A percentile compares a stretch with the other conserved stretches of the same genome.
Evolutionary conservation across 2,113 vertebrate species (phyloP).

Genomic region (Microcebus griseorufus): DNA sequence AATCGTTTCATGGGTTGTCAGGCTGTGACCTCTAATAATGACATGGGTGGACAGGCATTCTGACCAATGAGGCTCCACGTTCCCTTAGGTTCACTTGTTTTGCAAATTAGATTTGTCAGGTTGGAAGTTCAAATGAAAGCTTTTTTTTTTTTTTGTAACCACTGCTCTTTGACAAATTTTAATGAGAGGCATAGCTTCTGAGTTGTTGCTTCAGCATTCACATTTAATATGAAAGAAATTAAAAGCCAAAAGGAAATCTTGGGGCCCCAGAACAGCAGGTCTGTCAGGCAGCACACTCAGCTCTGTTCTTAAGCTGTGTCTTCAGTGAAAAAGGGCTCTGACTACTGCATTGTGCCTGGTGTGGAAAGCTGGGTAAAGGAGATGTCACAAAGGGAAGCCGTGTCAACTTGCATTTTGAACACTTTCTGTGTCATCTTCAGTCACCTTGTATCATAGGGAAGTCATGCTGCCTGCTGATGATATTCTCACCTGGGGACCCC

Average conservation of each 20-base stretch:
- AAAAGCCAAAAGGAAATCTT: conserved; percentile 32
- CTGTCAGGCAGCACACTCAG: background rate
- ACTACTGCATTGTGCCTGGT: background rate
- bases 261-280: conserved; percentile 26
- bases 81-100: conserved; percentile 45
- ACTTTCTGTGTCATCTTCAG: conserved; percentile 37
- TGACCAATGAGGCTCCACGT: background rate
- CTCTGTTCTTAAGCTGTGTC: background rate
- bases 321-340: conserved; percentile 24
- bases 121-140: conserved; percentile 50
- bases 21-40: conserved; percentile 35
- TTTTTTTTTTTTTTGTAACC: background rate
- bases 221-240: conserved; percentile 30
- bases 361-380: background rate
- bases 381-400: background rate
- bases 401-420: background rate
- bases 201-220: conserved; percentile 26
- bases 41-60: background rate
- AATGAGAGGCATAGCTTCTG: conserved; percentile 36
- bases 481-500: background rate
- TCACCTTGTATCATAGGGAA: background rate
- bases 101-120: conserved; percentile 68
- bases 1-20: conserved; percentile 11
- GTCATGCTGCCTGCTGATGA: background rate
- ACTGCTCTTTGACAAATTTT: conserved; percentile 54